Conservation (phyloP, 2,113 vertebrate species). For the Steatornis caripensis region DNA sequence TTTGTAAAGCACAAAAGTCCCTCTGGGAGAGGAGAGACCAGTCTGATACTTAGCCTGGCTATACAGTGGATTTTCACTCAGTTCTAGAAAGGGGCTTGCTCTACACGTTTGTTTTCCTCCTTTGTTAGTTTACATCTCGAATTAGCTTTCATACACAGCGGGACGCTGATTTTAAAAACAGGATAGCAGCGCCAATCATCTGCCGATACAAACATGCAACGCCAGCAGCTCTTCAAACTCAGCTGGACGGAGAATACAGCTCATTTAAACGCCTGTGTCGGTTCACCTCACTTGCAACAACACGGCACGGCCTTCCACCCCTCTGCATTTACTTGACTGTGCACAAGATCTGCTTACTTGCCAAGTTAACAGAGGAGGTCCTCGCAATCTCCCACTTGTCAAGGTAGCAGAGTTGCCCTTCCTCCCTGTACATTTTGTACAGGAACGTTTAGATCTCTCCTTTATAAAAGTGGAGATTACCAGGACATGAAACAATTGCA, state of each 20-base stretch:
- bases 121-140: background rate
- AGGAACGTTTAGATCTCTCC: background rate
- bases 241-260: background rate
- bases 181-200: background rate
- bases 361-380: background rate
- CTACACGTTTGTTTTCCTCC: background rate
- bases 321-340: background rate
- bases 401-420: background rate
- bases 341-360: background rate
- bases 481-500: conserved; percentile 27
- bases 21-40: background rate
- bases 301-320: background rate
- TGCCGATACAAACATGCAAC: background rate
- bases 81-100: background rate
- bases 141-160: background rate
- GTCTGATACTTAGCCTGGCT: background rate
- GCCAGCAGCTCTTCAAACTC: background rate
- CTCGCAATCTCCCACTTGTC: background rate
- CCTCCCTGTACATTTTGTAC: background rate
- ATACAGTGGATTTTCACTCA: background rate
- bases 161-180: background rate
- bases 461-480: background rate
- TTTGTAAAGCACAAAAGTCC: background rate
- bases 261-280: background rate
- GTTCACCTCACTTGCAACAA: background rate